Percentiles rank a stretch among this genome's conserved stretches.
Conservation (phyloP, 2,797 vertebrate genomes). For the Peromyscus aztecus region DNA sequence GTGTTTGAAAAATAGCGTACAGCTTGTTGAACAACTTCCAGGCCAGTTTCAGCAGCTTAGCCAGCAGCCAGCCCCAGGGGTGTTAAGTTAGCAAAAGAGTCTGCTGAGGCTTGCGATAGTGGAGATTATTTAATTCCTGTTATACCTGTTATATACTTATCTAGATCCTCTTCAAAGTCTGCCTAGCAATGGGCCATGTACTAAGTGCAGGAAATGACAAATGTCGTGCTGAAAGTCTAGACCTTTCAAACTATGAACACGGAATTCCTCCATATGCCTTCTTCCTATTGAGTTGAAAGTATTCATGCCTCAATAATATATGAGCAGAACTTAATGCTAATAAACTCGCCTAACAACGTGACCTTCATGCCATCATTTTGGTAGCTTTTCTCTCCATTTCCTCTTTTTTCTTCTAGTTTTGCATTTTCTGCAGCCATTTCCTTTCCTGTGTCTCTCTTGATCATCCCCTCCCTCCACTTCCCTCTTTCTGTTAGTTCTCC, state of each 20-base stretch:
- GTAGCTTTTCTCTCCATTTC: background rate
- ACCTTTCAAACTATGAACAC: conserved; percentile 60
- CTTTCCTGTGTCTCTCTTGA: background rate
- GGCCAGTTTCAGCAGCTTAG: conserved; percentile 61
- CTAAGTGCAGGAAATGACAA: conserved; percentile 52
- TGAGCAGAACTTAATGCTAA: background rate
- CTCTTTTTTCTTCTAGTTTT: conserved; percentile 4
- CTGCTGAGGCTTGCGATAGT: conserved; percentile 66
- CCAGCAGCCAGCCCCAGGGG: conserved; percentile 67
- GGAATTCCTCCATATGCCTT: conserved; percentile 52
- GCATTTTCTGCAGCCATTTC: background rate
- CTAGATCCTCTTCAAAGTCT: conserved; percentile 41
- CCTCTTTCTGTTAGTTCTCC: background rate
- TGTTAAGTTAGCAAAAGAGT: conserved; percentile 25
- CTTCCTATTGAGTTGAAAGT: conserved; percentile 58
- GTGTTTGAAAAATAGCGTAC: conserved; percentile 68
- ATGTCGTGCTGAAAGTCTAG: conserved; percentile 46
- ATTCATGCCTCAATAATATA: conserved; percentile 43
- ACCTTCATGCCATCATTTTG: background rate
- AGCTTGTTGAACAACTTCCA: conserved; percentile 10
- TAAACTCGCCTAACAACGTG: background rate
- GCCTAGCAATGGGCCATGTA: conserved; percentile 31
- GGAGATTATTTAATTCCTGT: conserved; percentile 66
- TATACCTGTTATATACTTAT: conserved; percentile 64
- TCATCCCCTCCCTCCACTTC: background rate